Evolutionary conservation across 2,113 vertebrate species (phyloP).

Genomic region (Cinclus mexicanus): DNA sequence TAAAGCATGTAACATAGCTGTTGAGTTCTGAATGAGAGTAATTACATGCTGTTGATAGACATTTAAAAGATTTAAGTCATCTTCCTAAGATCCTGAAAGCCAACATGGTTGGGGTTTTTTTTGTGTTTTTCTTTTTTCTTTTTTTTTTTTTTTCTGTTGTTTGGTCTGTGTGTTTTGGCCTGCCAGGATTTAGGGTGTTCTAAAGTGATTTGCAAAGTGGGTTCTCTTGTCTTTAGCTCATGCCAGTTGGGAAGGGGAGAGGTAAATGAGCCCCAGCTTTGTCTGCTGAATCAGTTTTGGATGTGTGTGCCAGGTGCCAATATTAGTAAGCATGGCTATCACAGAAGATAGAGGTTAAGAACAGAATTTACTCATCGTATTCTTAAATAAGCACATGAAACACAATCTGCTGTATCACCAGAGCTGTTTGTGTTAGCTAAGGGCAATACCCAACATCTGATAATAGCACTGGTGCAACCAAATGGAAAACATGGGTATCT

Average conservation of each 20-base stretch:
- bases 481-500: neutral
- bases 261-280: neutral
- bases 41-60: neutral
- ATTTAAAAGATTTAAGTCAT: neutral
- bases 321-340: neutral
- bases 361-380: neutral
- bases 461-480: neutral
- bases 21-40: neutral
- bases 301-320: neutral
- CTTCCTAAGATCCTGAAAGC: neutral
- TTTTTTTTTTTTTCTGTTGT: neutral
- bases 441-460: neutral
- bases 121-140: too few species aligned
- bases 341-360: neutral
- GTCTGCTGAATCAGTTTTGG: neutral
- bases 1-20: neutral
- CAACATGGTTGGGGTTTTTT: neutral
- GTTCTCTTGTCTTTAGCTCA: neutral
- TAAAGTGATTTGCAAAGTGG: neutral
- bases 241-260: neutral
- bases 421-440: neutral
- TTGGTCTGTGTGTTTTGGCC: neutral
- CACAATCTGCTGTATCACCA: neutral
- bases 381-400: slow-evolving; percentile 5
- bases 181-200: neutral